phyloP scores from a whole-genome alignment of 2,888 invertebrate genomes.

The Andrena flavipes region DNA sequence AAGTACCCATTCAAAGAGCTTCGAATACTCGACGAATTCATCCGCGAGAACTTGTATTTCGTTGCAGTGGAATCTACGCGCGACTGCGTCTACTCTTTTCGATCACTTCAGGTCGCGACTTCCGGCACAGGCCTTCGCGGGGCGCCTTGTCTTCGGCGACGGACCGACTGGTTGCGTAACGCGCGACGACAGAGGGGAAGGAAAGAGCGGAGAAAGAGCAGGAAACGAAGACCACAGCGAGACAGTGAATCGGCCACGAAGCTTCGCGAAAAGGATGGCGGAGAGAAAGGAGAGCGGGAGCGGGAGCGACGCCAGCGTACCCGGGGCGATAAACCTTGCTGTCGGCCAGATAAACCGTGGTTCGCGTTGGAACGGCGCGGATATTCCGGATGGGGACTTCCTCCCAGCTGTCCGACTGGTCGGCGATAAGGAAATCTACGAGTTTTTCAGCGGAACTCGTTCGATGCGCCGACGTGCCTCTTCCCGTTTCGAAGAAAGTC shows the following conservation, averaged over 20 bases:
- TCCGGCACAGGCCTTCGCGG: constrained; percentile 54
- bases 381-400: constrained; percentile 76
- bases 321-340: constrained; percentile 48
- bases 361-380: constrained; percentile 56
- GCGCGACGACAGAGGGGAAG: constrained; percentile 4
- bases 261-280: not conserved
- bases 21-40: no score
- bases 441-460: constrained; percentile 68
- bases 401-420: constrained; percentile 70
- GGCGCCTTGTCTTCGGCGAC: constrained; percentile 65
- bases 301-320: constrained; percentile 8
- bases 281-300: constrained; percentile 3
- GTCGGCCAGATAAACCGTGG: constrained; percentile 56
- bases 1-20: no score
- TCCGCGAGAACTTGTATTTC: not conserved
- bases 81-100: constrained; percentile 1
- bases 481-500: constrained; percentile 71
- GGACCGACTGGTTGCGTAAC: constrained; percentile 61
- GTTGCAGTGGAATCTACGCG: not conserved
- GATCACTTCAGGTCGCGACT: constrained; percentile 45
- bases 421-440: constrained; percentile 71
- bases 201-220: not conserved
- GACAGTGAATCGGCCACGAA: not conserved
- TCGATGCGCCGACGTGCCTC: constrained; percentile 52
- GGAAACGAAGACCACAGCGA: constrained; percentile 5